phyloP scores from a whole-genome alignment of 2,113 vertebrate species.

The Takifugu bimaculatus region DNA sequence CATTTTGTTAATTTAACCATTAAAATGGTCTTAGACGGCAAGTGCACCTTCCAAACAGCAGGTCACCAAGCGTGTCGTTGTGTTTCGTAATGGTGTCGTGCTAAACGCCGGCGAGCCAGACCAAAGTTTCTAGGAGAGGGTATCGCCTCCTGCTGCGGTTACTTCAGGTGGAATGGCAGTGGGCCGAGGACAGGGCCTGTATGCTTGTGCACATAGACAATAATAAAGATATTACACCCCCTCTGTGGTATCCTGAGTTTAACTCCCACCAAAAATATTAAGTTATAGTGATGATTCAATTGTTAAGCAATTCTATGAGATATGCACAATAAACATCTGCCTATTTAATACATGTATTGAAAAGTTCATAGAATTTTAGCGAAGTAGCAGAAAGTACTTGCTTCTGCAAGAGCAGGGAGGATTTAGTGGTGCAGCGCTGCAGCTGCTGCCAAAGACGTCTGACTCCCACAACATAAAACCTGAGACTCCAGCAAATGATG shows the following conservation, averaged over 20 bases:
- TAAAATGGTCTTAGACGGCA: constrained; percentile 35
- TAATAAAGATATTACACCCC: constrained; percentile 80
- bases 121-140: constrained; percentile 69
- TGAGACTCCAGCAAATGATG: neutral
- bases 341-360: too few relatives aligned
- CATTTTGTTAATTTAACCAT: constrained; percentile 13
- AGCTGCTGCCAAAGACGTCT: too few relatives aligned
- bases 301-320: too few relatives aligned
- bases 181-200: constrained; percentile 51
- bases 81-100: constrained; percentile 55
- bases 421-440: too few relatives aligned
- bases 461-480: too few relatives aligned
- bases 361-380: too few relatives aligned
- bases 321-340: too few relatives aligned
- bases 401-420: too few relatives aligned
- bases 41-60: constrained; percentile 41
- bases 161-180: constrained; percentile 46
- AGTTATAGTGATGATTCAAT: too few relatives aligned
- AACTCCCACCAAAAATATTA: neutral
- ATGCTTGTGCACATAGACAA: constrained; percentile 75
- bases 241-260: constrained; percentile 1
- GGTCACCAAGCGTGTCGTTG: constrained; percentile 73
- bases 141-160: constrained; percentile 43
- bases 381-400: too few relatives aligned
- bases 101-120: constrained; percentile 55